Base-by-base conservation (phyloP, 2,113 vertebrate species). In the Leucosticte australis region DNA sequence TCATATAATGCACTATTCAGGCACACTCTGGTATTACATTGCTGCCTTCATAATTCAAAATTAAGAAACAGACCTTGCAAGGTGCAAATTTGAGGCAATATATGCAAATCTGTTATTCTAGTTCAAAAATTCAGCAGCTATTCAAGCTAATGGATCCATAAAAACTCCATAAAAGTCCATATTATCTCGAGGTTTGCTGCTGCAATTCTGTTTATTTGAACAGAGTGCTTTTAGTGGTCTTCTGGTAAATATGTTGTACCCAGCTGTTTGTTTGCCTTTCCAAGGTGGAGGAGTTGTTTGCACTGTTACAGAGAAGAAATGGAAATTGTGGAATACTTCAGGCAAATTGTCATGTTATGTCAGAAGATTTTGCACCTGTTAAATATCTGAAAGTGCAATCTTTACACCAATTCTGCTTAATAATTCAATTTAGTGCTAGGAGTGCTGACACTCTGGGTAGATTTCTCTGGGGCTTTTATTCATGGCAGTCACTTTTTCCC, bases 231-330 rank as follows among this genome's bases (percentile, higher is more conserved):
- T 44, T 75, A 94, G 77, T 53, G 7, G 10, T 39, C 42, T 68
- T 0, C 60, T 87, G 65, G 83, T 95, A 77, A 95, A 95, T 75
- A 21, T 53, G 42, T 42, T 59, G 41, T 39, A 79, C 37, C 56
- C 19, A 78, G 33, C 23, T 84, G 50, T 70, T 94, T 92, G 28
- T 87, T 94, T 90, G 65, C 39, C 67, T 89, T 96, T 91, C 78
- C 46, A 63, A 84, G 46, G 21, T 46, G 11, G 35, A 69, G 49
- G 60, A 37, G 49, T 12, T 87, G 14, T 81, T 86, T 71, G 75
- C 6, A 9, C 10, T 87, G 41, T 37, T 60, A 39, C 53, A 52
- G 65, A 65, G 71, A 65, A 60, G 65, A 71, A 11, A 78, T 63
- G 20, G 23, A 91, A 77, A 68, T 47, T 35, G 19, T 15, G 13